These are phyloP conservation scores for Nannospalax galili DNA, from an alignment of 2,113 vertebrate genomes.

Conservation along the genomic window DNA sequence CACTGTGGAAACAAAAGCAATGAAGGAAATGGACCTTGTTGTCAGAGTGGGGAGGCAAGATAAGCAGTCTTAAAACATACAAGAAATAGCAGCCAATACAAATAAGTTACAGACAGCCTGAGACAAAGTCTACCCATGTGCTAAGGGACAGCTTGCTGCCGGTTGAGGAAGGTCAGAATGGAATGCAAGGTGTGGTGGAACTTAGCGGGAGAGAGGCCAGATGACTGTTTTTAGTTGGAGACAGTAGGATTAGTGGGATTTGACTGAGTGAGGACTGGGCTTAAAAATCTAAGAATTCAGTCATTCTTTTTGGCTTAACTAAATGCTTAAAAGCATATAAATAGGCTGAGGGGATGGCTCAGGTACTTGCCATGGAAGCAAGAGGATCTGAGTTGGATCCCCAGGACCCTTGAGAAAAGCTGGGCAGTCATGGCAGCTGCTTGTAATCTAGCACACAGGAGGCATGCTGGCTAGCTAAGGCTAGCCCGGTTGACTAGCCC, in stretches of 20 bases:
- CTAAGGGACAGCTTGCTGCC: not conserved
- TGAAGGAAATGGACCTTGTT: constrained; percentile 35
- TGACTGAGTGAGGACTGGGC: not conserved
- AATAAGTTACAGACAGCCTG: constrained; percentile 29
- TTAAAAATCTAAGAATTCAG: constrained; percentile 17
- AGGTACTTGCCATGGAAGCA: not conserved
- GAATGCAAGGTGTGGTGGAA: rapidly evolving
- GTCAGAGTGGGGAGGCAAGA: constrained; percentile 7
- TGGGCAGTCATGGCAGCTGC: not conserved
- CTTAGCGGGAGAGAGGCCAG: not conserved
- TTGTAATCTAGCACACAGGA: not conserved
- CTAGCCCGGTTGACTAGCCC: not conserved
- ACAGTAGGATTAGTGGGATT: not conserved
- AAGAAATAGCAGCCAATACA: constrained; percentile 1
- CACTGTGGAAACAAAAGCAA: constrained; percentile 48
- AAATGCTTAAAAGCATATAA: not conserved
- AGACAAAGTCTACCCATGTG: not conserved
- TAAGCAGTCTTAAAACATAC: constrained; percentile 30
- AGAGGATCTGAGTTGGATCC: not conserved
- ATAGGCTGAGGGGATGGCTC: not conserved
- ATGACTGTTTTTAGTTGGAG: not conserved
- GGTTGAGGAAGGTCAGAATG: not conserved
- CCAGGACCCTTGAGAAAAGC: too few relatives aligned
- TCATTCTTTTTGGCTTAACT: not conserved
- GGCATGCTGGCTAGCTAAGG: not conserved